Base-by-base conservation (phyloP, 2,888 invertebrate species). In the Bursaphelenchus okinawaensis region DNA sequence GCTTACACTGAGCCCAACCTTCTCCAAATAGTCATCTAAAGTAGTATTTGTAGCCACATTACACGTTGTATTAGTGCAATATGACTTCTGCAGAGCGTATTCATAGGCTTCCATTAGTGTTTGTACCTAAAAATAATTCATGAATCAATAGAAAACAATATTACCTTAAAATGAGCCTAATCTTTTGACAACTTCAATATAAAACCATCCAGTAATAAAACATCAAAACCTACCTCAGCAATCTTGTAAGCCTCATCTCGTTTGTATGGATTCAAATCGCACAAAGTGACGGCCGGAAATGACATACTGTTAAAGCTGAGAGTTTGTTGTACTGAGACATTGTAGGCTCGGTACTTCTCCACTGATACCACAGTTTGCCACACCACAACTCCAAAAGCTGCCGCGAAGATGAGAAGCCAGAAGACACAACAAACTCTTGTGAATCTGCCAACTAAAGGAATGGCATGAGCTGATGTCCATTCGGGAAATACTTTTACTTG, bases 401-500 rank as follows among this genome's bases (percentile, higher is more conserved):
- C 61, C 20, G 62, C 8, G 3, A 63, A 52, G 29, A 69, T 55
- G 24, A 62, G 7, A 4, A 51, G n/a, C 69, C 69, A 69, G 62
- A 69, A 69, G n/a, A 28, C 55, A 55, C 62, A 31, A 51, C 52
- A 63, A 24, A 27, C 22, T 19, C 22, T 24, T 19, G 31, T 52
- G 22, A 65, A 65, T 2, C 68, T 60, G 28, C 65, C 63, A 26
- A 57, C 57, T 27, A 65, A 68, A 8, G 69, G 67, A 8, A 69
- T 57, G 6, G 66, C 69, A 52, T 69, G 69, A 9, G 55, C 24
- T 7, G 57, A 52, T 0, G 69, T 69, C 68, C 68, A 68, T 20
- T 65, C 52, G 9, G 65, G 63, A 55, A 66, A 65, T 4, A 40
- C 60, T 16, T 23, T n/a, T 12, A 7, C 3, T 19, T 59, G 31